phyloP scores from a whole-genome alignment of 2,797 vertebrate species.

The Coccyzus lansbergi region DNA sequence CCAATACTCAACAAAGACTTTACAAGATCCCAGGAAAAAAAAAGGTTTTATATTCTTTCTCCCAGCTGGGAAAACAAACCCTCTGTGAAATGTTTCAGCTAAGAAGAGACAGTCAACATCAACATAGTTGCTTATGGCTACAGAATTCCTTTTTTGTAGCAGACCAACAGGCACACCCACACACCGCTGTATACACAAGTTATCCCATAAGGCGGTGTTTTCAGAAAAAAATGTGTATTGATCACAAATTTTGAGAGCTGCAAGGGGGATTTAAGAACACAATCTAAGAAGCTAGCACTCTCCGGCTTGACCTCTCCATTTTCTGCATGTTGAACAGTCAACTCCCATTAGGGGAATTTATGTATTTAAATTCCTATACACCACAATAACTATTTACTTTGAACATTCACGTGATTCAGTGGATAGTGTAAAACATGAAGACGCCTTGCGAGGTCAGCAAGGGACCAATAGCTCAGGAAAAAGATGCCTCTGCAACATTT shows the following conservation, averaged over 20 bases:
- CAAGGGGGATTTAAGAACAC: neutral
- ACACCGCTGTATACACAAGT: fast-evolving
- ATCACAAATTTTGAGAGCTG: neutral
- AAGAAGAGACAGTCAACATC: neutral
- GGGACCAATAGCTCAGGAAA: neutral
- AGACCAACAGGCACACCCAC: neutral
- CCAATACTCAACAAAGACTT: neutral
- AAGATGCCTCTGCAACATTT: neutral
- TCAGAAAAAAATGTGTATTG: neutral
- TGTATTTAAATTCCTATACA: slow-evolving; percentile 31
- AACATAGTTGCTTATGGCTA: neutral
- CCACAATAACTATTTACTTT: neutral
- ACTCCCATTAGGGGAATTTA: neutral
- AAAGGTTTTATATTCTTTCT: neutral
- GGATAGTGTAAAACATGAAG: neutral
- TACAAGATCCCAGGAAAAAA: slow-evolving; percentile 7
- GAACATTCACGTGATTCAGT: neutral
- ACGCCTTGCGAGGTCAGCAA: neutral
- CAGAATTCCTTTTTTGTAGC: neutral
- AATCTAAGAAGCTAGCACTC: neutral
- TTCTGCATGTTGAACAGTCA: neutral
- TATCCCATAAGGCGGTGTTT: neutral
- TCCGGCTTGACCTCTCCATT: neutral
- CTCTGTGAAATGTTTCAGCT: neutral
- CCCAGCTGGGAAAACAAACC: neutral